Base-by-base conservation (phyloP, 2,888 invertebrate species). In the Atethmia centrago region DNA sequence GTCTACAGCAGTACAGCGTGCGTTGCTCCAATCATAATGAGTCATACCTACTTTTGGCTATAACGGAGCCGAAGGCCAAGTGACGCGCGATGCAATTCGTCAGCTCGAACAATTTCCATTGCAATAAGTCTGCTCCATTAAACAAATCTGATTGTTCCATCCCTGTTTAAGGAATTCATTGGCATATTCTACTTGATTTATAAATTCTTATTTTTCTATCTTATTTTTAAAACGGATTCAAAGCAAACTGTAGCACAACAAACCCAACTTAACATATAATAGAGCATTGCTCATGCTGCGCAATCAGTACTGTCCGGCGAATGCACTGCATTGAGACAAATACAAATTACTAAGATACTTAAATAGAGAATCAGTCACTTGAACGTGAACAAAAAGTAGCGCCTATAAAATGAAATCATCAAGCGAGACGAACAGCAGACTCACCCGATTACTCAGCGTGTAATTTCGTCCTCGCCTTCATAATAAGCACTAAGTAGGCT, bases 361-460 rank as follows among this genome's bases (percentile, higher is more conserved):
- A 88, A 88, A 90, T 88, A 90, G 85, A 89, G 87, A 90, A 89
- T 92, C 92, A 90, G 90, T 90, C 87, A 88, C 84, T 88, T 85
- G 86, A 88, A 88, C 87, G 85, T 82, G 82, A 90, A 92, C 90
- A 92, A 93, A 93, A 93, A 93, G 92, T 91, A 85, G 87, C 88
- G 77, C 80, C 90, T 86, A 92, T 93, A 93, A 94, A 94, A 92
- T 91, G 89, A 91, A 93, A 90, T 92, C 93, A 92, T 92, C 85
- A 87, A 92, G 90, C 92, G 93, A 90, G 89, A 92, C 94, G 92
- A 91, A 88, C 88, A 89, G 90, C 90, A 90, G 92, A 94, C 93
- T 94, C 94, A 93, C 89, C 90, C 92, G 93, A 93, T 95, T 95
- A 94, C 93, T 95, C 95, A 94, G 90, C 90, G 91, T 91, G 92